phyloP scores from a whole-genome alignment of 2,797 vertebrate genomes.

The Zenarchopterus dispar region DNA sequence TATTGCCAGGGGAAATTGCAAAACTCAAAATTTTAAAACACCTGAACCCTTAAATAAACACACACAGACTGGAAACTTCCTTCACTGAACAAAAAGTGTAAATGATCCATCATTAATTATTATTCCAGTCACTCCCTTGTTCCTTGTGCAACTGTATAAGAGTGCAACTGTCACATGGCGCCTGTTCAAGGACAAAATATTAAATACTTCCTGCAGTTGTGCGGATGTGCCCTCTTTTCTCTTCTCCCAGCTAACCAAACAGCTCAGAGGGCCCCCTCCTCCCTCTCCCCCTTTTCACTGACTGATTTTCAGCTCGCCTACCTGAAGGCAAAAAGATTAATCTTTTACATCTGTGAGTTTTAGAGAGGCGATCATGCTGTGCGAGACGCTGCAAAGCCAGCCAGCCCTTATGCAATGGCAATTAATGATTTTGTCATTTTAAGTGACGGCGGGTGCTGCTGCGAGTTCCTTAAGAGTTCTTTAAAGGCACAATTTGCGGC shows the following conservation, averaged over 20 bases:
- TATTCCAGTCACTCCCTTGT: conserved; percentile 59
- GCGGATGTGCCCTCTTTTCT: conserved; percentile 67
- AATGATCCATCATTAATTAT: conserved; percentile 54
- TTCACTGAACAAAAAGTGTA: conserved; percentile 21
- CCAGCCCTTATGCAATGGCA: conserved; percentile 87
- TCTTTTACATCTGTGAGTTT: conserved; percentile 87
- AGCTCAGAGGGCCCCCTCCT: conserved; percentile 64
- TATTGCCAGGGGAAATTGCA: background rate
- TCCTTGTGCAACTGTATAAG: conserved; percentile 57
- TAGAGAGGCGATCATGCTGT: conserved; percentile 89
- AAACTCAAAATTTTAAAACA: background rate
- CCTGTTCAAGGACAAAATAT: conserved; percentile 81
- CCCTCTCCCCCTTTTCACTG: conserved; percentile 37
- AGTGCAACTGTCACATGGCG: conserved; percentile 53
- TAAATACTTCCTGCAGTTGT: conserved; percentile 54
- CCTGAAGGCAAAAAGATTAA: conserved; percentile 89
- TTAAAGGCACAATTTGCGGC: conserved; percentile 87
- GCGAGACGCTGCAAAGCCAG: conserved; percentile 86
- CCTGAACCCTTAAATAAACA: conserved; percentile 26
- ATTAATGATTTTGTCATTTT: conserved; percentile 95
- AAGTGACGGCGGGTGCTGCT: conserved; percentile 77
- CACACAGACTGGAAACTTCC: conserved; percentile 35
- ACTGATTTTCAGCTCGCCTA: conserved; percentile 85
- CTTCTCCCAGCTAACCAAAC: conserved; percentile 79
- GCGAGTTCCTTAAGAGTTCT: conserved; percentile 85